These are phyloP conservation scores for Agriotes lineatus DNA, from an alignment of 2,888 invertebrate genomes.

Conservation along the genomic window DNA sequence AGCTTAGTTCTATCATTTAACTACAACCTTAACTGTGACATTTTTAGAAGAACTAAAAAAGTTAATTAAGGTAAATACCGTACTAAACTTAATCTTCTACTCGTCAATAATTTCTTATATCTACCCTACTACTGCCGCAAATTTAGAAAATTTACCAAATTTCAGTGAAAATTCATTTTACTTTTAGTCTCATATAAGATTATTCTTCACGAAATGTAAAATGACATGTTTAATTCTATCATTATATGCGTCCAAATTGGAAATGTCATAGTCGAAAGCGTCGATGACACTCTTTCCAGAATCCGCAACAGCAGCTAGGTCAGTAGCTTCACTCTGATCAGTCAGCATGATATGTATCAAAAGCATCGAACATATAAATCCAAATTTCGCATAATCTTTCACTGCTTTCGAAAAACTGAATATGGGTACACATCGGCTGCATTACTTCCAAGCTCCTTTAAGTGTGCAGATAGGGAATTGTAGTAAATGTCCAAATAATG, in stretches of 20 bases:
- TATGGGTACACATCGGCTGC: constrained; percentile 55
- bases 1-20: too few species aligned
- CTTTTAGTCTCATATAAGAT: constrained; percentile 40
- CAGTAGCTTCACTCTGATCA: constrained; percentile 41
- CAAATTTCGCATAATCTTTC: constrained; percentile 41
- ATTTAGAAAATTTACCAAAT: too few species aligned
- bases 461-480: constrained; percentile 51
- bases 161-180: too few species aligned
- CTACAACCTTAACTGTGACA: too few species aligned
- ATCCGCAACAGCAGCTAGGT: constrained; percentile 39
- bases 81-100: neutral
- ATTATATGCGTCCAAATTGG: constrained; percentile 43
- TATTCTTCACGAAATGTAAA: constrained; percentile 39
- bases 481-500: constrained; percentile 57
- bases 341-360: constrained; percentile 46
- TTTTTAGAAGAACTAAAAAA: neutral
- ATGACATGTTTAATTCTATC: constrained; percentile 38
- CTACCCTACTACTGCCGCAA: too few species aligned
- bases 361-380: constrained; percentile 44
- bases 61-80: too few species aligned
- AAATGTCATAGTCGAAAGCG: constrained; percentile 32
- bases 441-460: constrained; percentile 52
- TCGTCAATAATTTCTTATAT: neutral
- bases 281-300: constrained; percentile 27
- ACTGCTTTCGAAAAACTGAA: constrained; percentile 49